phyloP scores from a whole-genome alignment of 2,797 vertebrate species.

The Platyrinchus mystaceus region DNA sequence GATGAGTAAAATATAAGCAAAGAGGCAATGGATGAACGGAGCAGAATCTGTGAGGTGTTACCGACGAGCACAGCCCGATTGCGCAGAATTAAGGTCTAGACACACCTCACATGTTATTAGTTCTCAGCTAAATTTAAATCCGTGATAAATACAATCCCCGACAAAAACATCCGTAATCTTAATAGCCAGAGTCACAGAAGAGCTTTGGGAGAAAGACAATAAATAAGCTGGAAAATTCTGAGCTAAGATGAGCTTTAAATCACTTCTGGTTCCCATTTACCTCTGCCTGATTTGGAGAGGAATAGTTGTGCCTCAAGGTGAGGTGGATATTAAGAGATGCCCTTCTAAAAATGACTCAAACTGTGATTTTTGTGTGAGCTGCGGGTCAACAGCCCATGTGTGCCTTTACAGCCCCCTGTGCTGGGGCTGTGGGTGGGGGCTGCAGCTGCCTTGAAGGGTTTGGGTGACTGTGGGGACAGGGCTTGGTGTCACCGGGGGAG shows the following conservation, averaged over 20 bases:
- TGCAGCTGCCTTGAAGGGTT: rapidly evolving
- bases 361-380: background rate
- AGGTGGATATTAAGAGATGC: background rate
- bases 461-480: background rate
- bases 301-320: background rate
- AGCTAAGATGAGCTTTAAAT: constrained; percentile 56
- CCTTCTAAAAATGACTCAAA: background rate
- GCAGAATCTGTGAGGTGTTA: background rate
- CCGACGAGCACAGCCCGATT: background rate
- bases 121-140: constrained; percentile 60
- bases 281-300: background rate
- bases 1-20: background rate
- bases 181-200: constrained; percentile 14
- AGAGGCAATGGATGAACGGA: background rate
- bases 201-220: constrained; percentile 42
- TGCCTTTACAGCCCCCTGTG: background rate
- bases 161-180: constrained; percentile 59
- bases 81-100: background rate
- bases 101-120: constrained; percentile 30
- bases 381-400: rapidly evolving
- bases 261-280: constrained; percentile 25
- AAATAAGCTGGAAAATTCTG: constrained; percentile 46
- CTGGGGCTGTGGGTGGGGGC: background rate
- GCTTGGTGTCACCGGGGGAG: rapidly evolving
- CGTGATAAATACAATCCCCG: constrained; percentile 38